Percentiles rank a stretch among this genome's conserved stretches.
Evolutionary conservation across 2,113 vertebrate genomes (phyloP).

Genomic region (Lepidothrix coronata): DNA sequence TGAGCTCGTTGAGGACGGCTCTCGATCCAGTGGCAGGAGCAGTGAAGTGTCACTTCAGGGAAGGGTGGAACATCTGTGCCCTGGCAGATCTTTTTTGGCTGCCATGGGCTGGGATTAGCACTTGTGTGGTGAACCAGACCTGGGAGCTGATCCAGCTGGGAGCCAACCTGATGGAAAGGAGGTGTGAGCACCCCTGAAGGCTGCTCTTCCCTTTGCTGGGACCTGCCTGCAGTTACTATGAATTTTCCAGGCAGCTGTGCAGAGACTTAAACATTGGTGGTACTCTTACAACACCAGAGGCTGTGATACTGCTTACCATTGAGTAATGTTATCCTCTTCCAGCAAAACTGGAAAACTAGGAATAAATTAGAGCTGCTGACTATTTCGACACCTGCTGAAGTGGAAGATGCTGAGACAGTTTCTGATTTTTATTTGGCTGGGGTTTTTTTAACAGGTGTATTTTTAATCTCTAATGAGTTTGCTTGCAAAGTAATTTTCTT

Average conservation of each 20-base stretch:
- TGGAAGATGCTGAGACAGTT: background rate
- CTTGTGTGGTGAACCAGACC: background rate
- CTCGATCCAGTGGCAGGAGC: background rate
- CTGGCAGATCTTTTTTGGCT: background rate
- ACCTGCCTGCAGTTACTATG: background rate
- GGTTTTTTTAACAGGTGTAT: background rate
- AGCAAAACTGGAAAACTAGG: background rate
- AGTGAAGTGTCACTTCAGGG: background rate
- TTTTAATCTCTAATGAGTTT: background rate
- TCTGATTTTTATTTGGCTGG: background rate
- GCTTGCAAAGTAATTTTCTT: background rate
- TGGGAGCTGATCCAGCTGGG: background rate
- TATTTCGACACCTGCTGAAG: background rate
- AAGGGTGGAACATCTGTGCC: rapidly evolving
- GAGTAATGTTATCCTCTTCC: background rate
- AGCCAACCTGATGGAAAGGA: background rate
- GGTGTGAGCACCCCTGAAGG: background rate
- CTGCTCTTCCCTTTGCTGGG: background rate
- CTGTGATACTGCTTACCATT: background rate
- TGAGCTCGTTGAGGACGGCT: background rate
- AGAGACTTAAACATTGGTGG: background rate
- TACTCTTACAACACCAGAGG: background rate
- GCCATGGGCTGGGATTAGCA: background rate
- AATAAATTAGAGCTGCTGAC: background rate
- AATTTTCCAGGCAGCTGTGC: background rate